phyloP scores from a whole-genome alignment of 2,113 vertebrate species.

The Amazona guildingii region DNA sequence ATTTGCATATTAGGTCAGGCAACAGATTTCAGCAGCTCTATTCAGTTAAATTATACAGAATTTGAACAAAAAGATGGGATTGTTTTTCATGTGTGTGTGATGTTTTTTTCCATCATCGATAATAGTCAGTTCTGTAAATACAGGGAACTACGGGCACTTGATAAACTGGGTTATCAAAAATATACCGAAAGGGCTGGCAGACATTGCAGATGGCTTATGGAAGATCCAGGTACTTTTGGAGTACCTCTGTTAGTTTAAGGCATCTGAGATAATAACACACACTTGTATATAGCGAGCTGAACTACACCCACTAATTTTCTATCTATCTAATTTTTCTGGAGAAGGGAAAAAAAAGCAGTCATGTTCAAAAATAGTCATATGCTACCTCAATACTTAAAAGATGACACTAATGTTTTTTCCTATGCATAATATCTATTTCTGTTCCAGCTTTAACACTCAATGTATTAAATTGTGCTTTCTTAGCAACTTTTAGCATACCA shows the following conservation, averaged over 20 bases:
- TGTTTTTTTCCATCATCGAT: background rate
- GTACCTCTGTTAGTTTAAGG: background rate
- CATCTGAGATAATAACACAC: background rate
- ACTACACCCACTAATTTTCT: background rate
- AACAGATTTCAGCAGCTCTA: background rate
- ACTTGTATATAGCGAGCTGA: background rate
- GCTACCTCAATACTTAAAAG: background rate
- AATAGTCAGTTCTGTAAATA: background rate
- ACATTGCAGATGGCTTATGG: background rate
- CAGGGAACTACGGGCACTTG: background rate
- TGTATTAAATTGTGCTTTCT: background rate
- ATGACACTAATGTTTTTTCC: background rate
- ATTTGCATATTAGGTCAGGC: conserved; percentile 68
- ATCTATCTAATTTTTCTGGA: background rate
- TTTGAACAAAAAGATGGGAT: background rate
- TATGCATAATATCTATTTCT: background rate
- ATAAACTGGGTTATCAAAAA: background rate
- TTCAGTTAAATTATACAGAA: background rate
- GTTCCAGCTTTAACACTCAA: background rate
- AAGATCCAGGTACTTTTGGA: background rate
- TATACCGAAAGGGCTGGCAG: background rate
- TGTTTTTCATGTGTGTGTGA: background rate
- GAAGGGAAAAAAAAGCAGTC: background rate
- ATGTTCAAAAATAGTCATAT: background rate
- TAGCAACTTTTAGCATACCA: background rate